phyloP scores from a whole-genome alignment of 2,113 vertebrate genomes.

The Scytalopus superciliaris region DNA sequence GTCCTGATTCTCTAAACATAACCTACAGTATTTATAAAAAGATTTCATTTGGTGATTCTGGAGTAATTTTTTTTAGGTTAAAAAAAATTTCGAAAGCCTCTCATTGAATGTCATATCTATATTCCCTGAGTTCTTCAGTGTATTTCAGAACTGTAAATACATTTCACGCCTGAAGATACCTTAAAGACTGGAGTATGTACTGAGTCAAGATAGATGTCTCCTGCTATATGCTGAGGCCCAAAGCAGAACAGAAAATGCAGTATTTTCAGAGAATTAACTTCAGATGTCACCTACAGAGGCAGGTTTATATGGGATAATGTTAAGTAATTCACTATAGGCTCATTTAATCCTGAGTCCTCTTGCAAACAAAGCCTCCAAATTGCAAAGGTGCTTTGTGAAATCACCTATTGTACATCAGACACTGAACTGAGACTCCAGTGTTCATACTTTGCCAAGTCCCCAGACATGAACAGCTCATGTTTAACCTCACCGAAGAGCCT shows the following conservation, averaged over 20 bases:
- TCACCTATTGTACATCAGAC: conserved; percentile 13
- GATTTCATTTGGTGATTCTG: background rate
- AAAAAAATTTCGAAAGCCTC: background rate
- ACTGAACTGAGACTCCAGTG: background rate
- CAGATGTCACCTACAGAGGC: background rate
- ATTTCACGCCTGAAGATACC: background rate
- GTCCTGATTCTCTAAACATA: background rate
- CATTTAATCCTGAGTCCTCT: background rate
- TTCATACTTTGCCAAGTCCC: conserved; percentile 17
- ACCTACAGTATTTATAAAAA: background rate
- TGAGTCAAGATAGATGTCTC: background rate
- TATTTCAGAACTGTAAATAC: background rate
- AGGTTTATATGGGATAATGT: background rate
- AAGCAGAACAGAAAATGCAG: background rate
- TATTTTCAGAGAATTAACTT: background rate
- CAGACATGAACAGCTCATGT: conserved; percentile 1
- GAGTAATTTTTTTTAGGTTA: background rate
- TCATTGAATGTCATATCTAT: background rate
- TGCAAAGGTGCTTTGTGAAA: conserved; percentile 33
- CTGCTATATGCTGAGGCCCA: background rate
- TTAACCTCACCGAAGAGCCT: conserved; percentile 9
- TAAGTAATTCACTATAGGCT: background rate
- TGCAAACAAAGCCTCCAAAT: conserved; percentile 6
- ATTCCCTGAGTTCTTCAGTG: background rate
- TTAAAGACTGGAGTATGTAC: background rate